These are phyloP conservation scores for Drosophila nigromelanica DNA, from an alignment of 1,140 invertebrate species.

Conservation along the genomic window DNA sequence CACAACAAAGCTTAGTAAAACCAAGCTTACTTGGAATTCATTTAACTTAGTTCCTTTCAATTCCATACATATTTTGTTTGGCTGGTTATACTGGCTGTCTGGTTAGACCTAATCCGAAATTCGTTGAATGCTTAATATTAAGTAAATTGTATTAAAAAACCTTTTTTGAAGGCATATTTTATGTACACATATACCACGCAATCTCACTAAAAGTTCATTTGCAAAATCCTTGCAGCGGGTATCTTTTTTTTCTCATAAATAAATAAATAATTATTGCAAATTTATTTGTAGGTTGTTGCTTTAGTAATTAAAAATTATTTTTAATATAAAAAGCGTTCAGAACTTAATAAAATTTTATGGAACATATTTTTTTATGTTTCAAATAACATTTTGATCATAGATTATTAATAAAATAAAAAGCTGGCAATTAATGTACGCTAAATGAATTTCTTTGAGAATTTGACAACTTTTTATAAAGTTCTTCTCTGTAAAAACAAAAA, in stretches of 20 bases:
- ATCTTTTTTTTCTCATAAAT: conserved; percentile 1
- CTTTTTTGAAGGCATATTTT: conserved; percentile 5
- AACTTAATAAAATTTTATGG: background rate
- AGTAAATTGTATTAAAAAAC: conserved; percentile 22
- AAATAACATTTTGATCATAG: background rate
- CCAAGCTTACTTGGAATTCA: conserved; percentile 14
- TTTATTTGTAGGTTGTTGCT: no score
- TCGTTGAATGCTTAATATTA: conserved; percentile 21
- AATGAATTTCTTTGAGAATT: background rate
- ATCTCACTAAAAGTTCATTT: background rate
- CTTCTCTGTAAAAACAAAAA: background rate
- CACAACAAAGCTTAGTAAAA: conserved; percentile 10
- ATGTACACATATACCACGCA: background rate
- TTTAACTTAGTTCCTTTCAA: conserved; percentile 14
- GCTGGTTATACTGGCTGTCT: no score
- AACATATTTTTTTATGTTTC: no score
- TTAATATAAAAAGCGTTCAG: no score
- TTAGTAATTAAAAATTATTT: no score
- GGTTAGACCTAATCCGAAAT: background rate
- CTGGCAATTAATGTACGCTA: background rate
- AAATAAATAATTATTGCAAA: background rate
- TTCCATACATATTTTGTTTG: background rate
- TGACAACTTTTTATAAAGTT: background rate
- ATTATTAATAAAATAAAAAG: background rate
- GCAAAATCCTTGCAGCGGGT: background rate